Base-by-base conservation (phyloP, 2,797 vertebrate genomes). In the Acipenser transmontanus region DNA sequence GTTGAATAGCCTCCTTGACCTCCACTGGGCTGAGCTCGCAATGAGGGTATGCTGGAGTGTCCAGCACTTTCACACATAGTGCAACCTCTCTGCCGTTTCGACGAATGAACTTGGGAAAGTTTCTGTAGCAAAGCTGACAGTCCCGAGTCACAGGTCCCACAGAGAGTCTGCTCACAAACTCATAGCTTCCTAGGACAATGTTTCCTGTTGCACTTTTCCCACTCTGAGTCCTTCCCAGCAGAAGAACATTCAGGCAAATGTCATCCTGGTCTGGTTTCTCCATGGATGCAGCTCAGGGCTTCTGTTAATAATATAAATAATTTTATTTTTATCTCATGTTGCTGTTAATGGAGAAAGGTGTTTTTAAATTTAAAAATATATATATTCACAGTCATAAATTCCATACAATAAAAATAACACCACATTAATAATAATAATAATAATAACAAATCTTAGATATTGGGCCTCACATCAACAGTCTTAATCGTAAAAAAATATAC, bases 201-300 rank as follows among this genome's bases (percentile, higher is more conserved):
- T 95, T 94, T 63, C 92, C 93, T 61, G 88, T 81, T 66, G 90
- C 84, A 7, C 93, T 95, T 79, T 93, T 90, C 59, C 93, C 93
- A 71, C 81, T 87, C 73, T 94, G 92, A 49, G 69, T 74, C 72
- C 73, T 75, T 9, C 93, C 93, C 8, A 95, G 82, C 77, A 95
- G 76, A 64, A 87, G 82, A 49, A 93, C 75, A 8, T 91, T 92
- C 70, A 93, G 81, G 17, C 63, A 66, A 71, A 90, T 79, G 48
- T 82, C 74, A 0, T 64, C 69, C 11, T 63, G 69, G 10, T 77
- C 65, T 34, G 34, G 34, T 34, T 34, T 34, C 34, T 34, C 34
- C 34, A 34, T 34, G 34, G 34, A 34, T 34, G 34, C 34, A 34
- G 34, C 34, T 34, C 34, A 3, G 34, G 34, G 34, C 17, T 17